Percentiles rank a stretch among this genome's conserved stretches.
Evolutionary conservation across 2,797 vertebrate species (phyloP).

Genomic region (Ammospiza maritima): DNA sequence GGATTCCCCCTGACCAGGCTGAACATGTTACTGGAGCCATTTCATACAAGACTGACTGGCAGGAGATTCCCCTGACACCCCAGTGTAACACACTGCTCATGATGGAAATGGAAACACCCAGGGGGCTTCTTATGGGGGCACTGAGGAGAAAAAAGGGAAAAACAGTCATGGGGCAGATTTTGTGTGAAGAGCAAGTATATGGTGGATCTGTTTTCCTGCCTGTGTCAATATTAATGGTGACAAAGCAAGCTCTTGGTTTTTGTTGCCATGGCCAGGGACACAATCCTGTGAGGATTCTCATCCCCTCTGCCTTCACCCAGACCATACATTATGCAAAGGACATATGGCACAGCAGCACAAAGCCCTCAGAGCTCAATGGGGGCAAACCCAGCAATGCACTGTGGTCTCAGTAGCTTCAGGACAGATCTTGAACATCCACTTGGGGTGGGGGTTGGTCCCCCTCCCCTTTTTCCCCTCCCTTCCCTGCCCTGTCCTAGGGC

Average conservation of each 20-base stretch:
- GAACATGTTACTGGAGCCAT: neutral
- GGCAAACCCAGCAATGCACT: neutral
- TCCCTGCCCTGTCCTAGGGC: constrained; percentile 40
- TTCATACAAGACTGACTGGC: neutral
- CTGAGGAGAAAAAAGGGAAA: neutral
- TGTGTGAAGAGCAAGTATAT: neutral
- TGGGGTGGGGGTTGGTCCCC: neutral
- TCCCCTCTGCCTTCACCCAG: neutral
- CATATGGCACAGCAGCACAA: neutral
- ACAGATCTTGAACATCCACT: neutral
- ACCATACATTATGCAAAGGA: neutral
- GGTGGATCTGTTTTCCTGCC: neutral
- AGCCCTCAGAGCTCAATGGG: neutral
- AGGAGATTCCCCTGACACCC: neutral
- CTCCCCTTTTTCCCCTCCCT: too few relatives aligned
- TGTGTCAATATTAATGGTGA: neutral
- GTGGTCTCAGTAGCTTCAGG: neutral
- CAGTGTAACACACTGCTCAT: neutral
- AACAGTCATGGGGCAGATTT: neutral
- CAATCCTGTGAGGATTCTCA: neutral
- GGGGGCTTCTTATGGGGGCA: neutral
- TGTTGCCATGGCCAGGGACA: neutral
- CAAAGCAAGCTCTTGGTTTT: neutral
- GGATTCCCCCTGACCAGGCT: neutral
- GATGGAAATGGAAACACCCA: neutral